Base-by-base conservation (phyloP, 2,797 vertebrate species). In the Taeniopygia guttata region DNA sequence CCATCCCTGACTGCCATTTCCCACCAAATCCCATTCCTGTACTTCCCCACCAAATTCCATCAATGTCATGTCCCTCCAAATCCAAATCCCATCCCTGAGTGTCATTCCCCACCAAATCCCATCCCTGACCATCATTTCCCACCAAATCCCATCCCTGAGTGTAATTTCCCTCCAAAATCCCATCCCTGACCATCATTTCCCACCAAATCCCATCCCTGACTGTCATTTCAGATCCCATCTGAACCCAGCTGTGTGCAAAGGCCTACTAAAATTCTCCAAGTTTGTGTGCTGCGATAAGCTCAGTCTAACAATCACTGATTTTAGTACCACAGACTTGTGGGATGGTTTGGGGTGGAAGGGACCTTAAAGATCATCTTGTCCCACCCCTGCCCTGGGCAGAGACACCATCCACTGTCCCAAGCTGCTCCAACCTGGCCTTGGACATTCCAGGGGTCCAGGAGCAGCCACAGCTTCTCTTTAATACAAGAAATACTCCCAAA, bases 71-170 rank as follows among this genome's bases (percentile, higher is more conserved):
- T n/a, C n/a, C n/a, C n/a, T n/a, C n/a, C n/a, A n/a, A n/a, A n/a
- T n/a, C n/a, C 23, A 56, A 2, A 42, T 15, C 49, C 36, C 4
- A 25, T 4, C 20, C 6, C 26, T 38, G 16, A 18, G 1, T 34
- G 17, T 3, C 8, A 10, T 82, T 93, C 25, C 15, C 16, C 26
- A n/a, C 43, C n/a, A 55, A 6, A 55, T 45, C 9, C 54, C 45
- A 29, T 5, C 5, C 23, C 13, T 26, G 9, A 32, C 1, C 20
- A 2, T 8, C 10, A 32, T 25, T n/a, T 11, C 4, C 8, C 3
- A 9, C 30, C 11, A 42, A 0, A 69, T n/a, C 13, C 16, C 16
- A 42, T 30, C 20, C 29, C 48, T 30, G 20, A 3, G 4, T 21
- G 5, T 4, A 21, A 14, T 81, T 95, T 56, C 30, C 11, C 49